Percentiles rank a stretch among this genome's conserved stretches.
phyloP scores from a whole-genome alignment of 2,797 vertebrate genomes.

The Eulemur mongoz region DNA sequence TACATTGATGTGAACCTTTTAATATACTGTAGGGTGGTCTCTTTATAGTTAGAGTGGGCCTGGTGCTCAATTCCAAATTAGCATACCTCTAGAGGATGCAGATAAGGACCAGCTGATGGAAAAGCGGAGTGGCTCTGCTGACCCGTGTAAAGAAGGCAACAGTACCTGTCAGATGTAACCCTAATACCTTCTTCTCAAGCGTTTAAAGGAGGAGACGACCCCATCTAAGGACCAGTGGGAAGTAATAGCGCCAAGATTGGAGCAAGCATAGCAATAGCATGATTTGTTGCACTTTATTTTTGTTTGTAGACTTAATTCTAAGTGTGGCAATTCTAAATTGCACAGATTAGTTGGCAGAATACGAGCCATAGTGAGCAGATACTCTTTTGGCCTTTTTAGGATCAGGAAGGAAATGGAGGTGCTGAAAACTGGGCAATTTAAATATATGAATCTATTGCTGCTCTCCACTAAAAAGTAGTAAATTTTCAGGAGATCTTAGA shows the following conservation, averaged over 20 bases:
- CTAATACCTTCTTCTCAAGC: neutral
- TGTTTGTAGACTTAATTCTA: neutral
- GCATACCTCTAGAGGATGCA: constrained; percentile 61
- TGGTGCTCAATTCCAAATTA: constrained; percentile 64
- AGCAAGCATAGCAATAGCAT: neutral
- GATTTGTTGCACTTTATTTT: neutral
- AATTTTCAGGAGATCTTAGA: neutral
- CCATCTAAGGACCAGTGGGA: neutral
- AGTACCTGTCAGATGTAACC: neutral
- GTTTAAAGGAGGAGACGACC: neutral
- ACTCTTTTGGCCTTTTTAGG: neutral
- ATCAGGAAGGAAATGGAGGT: neutral
- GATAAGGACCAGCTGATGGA: constrained; percentile 54
- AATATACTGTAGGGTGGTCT: constrained; percentile 74
- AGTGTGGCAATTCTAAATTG: neutral
- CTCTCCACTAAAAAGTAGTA: neutral
- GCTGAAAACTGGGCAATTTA: neutral
- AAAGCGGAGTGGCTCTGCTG: constrained; percentile 26
- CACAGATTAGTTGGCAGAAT: neutral
- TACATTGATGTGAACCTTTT: constrained; percentile 78
- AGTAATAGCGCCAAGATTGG: neutral
- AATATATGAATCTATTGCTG: neutral
- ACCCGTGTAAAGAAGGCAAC: constrained; percentile 3
- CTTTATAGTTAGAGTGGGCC: constrained; percentile 62
- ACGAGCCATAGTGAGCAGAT: neutral